Evolutionary conservation across 2,113 vertebrate genomes (phyloP), one percentile per base, ranked within the genome.

Genomic region (Colistium nudipinnis): DNA sequence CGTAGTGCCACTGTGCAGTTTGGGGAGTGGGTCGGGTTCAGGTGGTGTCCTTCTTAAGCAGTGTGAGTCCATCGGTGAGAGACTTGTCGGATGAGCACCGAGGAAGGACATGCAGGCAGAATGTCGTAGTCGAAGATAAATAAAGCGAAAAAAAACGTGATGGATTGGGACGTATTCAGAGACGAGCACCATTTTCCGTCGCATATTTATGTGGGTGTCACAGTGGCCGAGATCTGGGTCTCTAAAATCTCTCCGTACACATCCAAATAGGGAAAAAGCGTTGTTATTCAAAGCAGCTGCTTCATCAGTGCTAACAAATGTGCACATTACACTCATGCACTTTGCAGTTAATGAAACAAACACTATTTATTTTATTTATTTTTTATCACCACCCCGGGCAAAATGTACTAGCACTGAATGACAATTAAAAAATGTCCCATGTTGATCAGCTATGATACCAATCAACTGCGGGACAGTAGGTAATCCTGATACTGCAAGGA

Each of bases 291-390:
- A 12, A 19, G 6, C 22, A 36, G 17, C 41, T 63, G 41, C 48
- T 43, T 28, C 27, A 20, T 7, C 3, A n/a, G n/a, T n/a, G n/a
- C n/a, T n/a, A n/a, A n/a, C n/a, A 1, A 48, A 28, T 52, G 17
- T 24, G 20, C 11, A 10, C 43, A 14, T 33, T 56, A 47, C 52
- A 49, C 59, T 31, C 44, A 17, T 14, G 31, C 56, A 28, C 36
- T 55, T 16, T 43, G 24, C 4, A 63, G n/a, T 75, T 76, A 67
- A 61, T 68, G 16, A 54, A 81, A 52, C 20, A 60, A 43, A 22
- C 24, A 33, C 14, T 44, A 22, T 12, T 10, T 36, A 13, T 12
- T 61, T 72, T 62, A n/a, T n/a, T n/a, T n/a, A n/a, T n/a, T n/a
- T n/a, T n/a, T n/a, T n/a, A n/a, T n/a, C 17, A 44, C 31, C 41